Percentiles rank a stretch among this genome's conserved stretches.
phyloP scores from a whole-genome alignment of 2,113 vertebrate genomes.

The Dipodomys spectabilis region DNA sequence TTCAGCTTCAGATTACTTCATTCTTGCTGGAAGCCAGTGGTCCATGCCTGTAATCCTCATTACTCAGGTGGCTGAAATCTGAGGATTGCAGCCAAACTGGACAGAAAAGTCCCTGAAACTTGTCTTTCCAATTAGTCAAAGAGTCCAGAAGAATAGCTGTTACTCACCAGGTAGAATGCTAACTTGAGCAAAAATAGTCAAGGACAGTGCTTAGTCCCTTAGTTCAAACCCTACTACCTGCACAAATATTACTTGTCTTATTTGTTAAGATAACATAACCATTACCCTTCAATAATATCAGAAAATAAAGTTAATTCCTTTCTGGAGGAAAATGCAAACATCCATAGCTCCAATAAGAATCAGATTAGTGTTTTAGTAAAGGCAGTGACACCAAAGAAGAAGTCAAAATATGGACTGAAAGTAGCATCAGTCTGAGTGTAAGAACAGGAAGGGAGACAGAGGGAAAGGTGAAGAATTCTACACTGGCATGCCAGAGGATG shows the following conservation, averaged over 20 bases:
- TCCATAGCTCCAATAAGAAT: neutral
- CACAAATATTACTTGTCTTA: too few relatives aligned
- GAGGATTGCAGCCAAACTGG: too few relatives aligned
- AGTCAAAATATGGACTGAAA: neutral
- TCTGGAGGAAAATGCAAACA: neutral
- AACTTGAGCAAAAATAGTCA: too few relatives aligned
- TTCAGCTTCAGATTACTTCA: neutral
- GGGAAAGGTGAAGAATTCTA: neutral
- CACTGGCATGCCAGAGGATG: neutral
- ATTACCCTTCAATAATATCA: neutral
- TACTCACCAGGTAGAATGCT: too few relatives aligned
- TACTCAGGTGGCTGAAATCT: too few relatives aligned
- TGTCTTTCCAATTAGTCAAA: too few relatives aligned
- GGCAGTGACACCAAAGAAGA: neutral
- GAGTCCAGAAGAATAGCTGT: too few relatives aligned
- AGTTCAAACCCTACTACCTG: too few relatives aligned
- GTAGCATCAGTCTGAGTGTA: neutral
- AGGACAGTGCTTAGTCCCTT: too few relatives aligned
- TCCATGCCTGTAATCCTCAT: too few relatives aligned
- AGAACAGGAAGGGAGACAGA: neutral
- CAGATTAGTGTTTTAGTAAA: neutral
- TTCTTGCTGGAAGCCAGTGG: neutral
- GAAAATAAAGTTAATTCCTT: neutral
- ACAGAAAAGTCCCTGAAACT: too few relatives aligned
- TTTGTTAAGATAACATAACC: neutral